phyloP scores from a whole-genome alignment of 2,888 invertebrate genomes.

The Escarpia spicata region DNA sequence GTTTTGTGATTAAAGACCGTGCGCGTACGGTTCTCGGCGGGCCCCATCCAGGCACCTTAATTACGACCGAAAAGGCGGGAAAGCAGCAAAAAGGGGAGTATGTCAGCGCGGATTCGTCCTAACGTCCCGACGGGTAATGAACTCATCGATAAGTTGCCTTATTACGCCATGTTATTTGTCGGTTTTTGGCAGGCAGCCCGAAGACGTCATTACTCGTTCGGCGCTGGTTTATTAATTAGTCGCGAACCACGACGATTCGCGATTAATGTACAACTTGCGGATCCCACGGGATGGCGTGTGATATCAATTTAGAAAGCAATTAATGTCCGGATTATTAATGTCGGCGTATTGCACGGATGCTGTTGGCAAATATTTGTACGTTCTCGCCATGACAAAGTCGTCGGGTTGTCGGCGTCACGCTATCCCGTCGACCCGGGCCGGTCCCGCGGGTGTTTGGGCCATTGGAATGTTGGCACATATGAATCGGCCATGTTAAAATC shows the following conservation, averaged over 20 bases:
- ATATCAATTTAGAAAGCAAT: neutral
- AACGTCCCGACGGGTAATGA: neutral
- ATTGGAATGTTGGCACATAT: slow-evolving; percentile 13
- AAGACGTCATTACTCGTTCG: slow-evolving; percentile 11
- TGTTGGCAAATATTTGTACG: slow-evolving; percentile 8
- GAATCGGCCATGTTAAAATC: neutral
- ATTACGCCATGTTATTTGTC: slow-evolving; percentile 6
- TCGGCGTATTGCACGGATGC: neutral
- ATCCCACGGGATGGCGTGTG: neutral
- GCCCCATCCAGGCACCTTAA: neutral
- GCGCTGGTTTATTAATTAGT: neutral
- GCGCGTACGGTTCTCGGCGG: neutral
- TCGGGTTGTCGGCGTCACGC: neutral
- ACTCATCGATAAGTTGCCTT: neutral
- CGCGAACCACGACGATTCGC: neutral
- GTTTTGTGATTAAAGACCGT: neutral
- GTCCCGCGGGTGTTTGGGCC: neutral
- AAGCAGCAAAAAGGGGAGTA: neutral
- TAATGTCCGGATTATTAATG: slow-evolving; percentile 6
- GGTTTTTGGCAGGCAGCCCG: neutral
- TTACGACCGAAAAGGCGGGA: slow-evolving; percentile 7
- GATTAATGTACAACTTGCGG: neutral
- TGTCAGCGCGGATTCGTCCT: neutral
- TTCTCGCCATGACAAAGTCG: neutral
- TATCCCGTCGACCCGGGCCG: neutral